Evolutionary conservation across 2,888 invertebrate genomes (phyloP), one percentile per base, ranked within the genome.

Genomic region (Andrena marginata): DNA sequence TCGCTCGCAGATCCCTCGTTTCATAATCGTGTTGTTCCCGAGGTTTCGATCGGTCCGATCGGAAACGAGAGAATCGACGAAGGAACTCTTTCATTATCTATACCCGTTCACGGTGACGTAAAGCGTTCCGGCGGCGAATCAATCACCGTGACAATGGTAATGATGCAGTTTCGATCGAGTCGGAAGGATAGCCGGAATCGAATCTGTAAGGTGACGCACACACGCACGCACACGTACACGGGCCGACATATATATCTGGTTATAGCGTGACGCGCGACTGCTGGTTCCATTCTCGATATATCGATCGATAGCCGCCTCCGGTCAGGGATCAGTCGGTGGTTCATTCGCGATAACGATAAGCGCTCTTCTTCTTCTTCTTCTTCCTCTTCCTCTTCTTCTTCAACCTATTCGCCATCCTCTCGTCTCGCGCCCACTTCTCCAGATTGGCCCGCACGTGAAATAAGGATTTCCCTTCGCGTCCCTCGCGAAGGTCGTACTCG

Each of bases 311-410:
- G 35, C 70, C 64, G 59, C 67, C 84, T 82, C 42, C 80, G 85
- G 83, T 85, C 88, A 82, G 82, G 85, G 85, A 87, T 89, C 87
- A 83, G 87, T 82, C 84, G 74, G 81, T 60, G 82, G 78, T 76
- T 86, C 74, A 77, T 69, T 80, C 76, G 82, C 77, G 87, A 72
- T 54, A 77, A 68, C 65, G 86, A 83, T 86, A 86, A 80, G 67
- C 86, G 79, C 77, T 63, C 35, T n/a, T 54, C 26, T n/a, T 54
- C 20, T 42, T 63, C 35, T n/a, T 54, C 26, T n/a, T 54, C 20
- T 42, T 16, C 31, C 20, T 74, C 51, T 63, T 68, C 69, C 48
- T 42, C 69, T 76, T 81, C 3, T 42, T 13, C 42, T 1, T 42
- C 42, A 1, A 0, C 54, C 3, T 26, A 59, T 31, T 48, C 62